A percentile compares a stretch with the other conserved stretches of the same genome.
Evolutionary conservation across 2,113 vertebrate species (phyloP).

Genomic region (Pelecanus crispus): DNA sequence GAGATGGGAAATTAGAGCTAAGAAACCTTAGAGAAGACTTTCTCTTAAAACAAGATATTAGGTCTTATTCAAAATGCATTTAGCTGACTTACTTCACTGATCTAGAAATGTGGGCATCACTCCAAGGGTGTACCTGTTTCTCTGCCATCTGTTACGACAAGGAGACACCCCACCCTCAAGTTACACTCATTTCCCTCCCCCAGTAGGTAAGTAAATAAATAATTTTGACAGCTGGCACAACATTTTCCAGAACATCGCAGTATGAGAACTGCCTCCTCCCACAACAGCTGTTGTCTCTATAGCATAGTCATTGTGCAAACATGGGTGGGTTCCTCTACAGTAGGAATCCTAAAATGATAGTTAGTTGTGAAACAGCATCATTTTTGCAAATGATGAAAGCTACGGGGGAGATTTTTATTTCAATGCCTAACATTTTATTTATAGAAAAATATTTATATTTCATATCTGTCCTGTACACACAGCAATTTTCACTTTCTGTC

Average conservation of each 20-base stretch:
- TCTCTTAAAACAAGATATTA: not conserved
- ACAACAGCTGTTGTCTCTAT: not conserved
- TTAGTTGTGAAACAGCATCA: not conserved
- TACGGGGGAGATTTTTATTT: not conserved
- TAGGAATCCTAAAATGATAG: not conserved
- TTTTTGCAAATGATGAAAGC: not conserved
- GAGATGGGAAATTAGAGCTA: not conserved
- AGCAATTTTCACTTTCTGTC: not conserved
- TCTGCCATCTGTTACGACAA: not conserved
- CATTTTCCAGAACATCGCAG: not conserved
- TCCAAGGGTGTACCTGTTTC: not conserved
- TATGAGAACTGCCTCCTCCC: not conserved
- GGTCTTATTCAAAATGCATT: not conserved
- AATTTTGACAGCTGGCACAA: not conserved
- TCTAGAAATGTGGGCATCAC: not conserved
- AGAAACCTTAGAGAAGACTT: not conserved
- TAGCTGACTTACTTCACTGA: not conserved
- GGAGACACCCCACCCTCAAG: not conserved
- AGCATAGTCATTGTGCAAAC: not conserved
- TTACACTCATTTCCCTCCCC: not conserved
- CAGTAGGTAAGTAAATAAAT: not conserved
- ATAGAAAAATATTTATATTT: not conserved
- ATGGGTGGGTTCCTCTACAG: not conserved
- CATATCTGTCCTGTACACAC: not conserved
- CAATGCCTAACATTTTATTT: not conserved